These are phyloP conservation scores for Tinea trinotella DNA, from an alignment of 2,888 invertebrate species.

Conservation along the genomic window DNA sequence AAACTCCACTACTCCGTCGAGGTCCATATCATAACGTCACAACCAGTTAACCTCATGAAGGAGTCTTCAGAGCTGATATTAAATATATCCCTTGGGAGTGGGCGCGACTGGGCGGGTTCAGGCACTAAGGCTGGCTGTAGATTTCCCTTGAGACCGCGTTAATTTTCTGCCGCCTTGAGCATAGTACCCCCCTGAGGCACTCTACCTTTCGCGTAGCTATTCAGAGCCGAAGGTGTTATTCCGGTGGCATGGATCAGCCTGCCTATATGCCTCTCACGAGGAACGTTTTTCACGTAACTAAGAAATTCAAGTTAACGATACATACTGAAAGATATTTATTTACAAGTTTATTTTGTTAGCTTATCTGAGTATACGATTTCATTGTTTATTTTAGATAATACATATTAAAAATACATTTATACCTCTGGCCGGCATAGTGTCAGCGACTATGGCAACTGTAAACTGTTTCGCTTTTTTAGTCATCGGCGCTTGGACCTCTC, in stretches of 20 bases:
- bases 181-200: conserved; percentile 76
- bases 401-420: no score
- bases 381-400: no score
- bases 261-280: conserved; percentile 57
- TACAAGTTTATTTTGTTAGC: no score
- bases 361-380: no score
- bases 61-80: conserved; percentile 42
- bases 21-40: conserved; percentile 12
- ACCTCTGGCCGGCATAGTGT: no score
- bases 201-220: conserved; percentile 69
- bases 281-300: conserved; percentile 38
- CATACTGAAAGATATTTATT: neutral
- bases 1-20: neutral
- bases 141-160: conserved; percentile 79
- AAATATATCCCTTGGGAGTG: conserved; percentile 60
- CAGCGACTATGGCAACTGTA: no score
- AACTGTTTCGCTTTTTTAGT: no score
- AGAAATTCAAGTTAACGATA: conserved; percentile 21
- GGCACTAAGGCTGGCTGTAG: conserved; percentile 71
- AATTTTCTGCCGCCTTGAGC: conserved; percentile 85
- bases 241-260: conserved; percentile 59
- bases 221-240: conserved; percentile 70
- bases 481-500: no score
- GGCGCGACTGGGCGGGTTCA: conserved; percentile 34
- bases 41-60: conserved; percentile 20